Evolutionary conservation across 37 sponge, comb jelly and placozoan species (phyloP), one percentile per base, ranked within the genome.

Genomic region (Aphrocallistes beatrix): DNA sequence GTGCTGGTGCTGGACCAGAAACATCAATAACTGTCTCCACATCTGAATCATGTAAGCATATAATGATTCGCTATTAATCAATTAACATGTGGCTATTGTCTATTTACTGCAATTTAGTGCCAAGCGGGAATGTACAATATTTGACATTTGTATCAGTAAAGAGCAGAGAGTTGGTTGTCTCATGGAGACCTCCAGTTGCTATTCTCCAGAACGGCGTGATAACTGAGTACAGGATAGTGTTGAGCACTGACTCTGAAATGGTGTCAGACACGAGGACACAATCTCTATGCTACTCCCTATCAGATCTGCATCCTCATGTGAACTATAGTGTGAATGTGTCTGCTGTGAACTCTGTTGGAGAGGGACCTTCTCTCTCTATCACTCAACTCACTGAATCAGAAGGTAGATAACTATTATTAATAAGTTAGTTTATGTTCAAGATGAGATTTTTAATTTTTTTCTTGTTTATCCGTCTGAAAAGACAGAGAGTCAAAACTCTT

Each of bases 121-220:
- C 75, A 21, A 60, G 32, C 34, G 75, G 75, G n/a, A 30, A 13
- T 6, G 75, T 60, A 13, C 17, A 60, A 13, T 25, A 60, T 13
- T 13, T 60, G 75, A 60, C 75, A 60, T 19, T 60, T 60, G 34
- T 60, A 13, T 19, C 10, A 60, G 75, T 13, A 13, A 28, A 3
- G 25, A 60, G 21, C 75, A 60, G 75, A 60, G 75, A 28, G 34
- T 6, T 60, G 75, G 75, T 60, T 1, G 75, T 60, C 32, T 60
- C 75, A 19, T 60, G 75, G 75, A 60, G 75, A 32, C 75, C 75
- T 28, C 75, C 75, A 60, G 75, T 30, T 60, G 75, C 34, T 21
- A 19, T 6, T 60, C 75, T 60, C 34, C 75, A 60, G 75, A 60
- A 60, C 75, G 75, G 75, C n/a, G 75, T 25, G 75, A 60, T 60